phyloP scores from a whole-genome alignment of 1,140 invertebrate species.

The Theocolax elegans region DNA sequence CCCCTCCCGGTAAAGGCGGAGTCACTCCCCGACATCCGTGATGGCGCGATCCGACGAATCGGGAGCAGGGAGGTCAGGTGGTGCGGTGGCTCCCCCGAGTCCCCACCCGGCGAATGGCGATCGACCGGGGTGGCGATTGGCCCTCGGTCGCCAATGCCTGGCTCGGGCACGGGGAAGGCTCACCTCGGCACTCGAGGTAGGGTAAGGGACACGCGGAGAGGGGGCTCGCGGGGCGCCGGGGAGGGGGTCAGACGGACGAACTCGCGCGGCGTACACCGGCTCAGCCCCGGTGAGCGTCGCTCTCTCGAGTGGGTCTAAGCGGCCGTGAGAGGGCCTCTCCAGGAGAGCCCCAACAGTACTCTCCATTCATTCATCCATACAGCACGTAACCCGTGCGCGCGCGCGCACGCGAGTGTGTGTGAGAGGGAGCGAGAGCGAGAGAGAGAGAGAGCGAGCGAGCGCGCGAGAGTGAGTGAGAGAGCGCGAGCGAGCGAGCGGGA shows the following conservation, averaged over 20 bases:
- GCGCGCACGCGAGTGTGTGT: conserved; percentile 1
- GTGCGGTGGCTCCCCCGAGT: no score
- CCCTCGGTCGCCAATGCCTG: no score
- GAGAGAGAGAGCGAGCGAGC: conserved; percentile 7
- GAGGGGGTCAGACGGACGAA: conserved; percentile 7
- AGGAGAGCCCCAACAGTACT: conserved; percentile 67
- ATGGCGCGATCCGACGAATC: no score
- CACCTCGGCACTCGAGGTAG: background rate
- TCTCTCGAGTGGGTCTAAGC: conserved; percentile 67
- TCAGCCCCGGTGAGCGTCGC: conserved; percentile 4
- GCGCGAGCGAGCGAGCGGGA: background rate
- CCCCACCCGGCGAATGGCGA: no score
- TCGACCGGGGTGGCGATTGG: no score
- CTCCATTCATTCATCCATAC: conserved; percentile 66
- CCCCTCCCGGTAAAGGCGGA: no score
- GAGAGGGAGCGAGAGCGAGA: conserved; percentile 9
- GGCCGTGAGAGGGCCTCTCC: conserved; percentile 68
- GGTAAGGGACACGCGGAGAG: background rate
- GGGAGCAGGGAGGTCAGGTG: no score
- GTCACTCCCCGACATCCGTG: no score
- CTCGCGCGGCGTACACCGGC: background rate
- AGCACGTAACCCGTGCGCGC: conserved; percentile 45
- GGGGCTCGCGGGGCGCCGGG: conserved; percentile 52
- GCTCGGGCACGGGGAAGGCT: no score
- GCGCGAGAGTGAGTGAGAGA: conserved; percentile 1